These are phyloP conservation scores for Enteromius paludinosus DNA, from an alignment of 2,797 vertebrate genomes.

Conservation along the genomic window DNA sequence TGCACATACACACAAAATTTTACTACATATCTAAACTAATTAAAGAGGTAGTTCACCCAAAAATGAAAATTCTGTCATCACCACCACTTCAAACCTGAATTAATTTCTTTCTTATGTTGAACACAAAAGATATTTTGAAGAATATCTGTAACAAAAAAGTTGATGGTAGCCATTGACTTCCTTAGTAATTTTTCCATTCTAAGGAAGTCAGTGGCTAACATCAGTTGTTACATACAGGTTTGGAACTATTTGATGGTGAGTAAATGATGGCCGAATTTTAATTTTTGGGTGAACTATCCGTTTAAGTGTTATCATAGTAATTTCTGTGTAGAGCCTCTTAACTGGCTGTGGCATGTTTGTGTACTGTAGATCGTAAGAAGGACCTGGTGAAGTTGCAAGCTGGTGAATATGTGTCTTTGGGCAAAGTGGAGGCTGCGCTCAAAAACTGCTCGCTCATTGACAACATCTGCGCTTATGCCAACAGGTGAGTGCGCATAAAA, in stretches of 20 bases:
- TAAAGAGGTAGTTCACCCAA: not conserved
- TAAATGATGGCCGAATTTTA: not conserved
- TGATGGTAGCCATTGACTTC: not conserved
- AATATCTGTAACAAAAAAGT: not conserved
- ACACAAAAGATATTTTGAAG: not conserved
- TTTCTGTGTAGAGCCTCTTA: not conserved
- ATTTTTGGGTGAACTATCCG: not conserved
- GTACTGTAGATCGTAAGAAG: slow-evolving; percentile 91
- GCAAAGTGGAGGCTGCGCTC: slow-evolving; percentile 94
- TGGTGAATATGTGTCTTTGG: slow-evolving; percentile 97
- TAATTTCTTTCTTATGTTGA: not conserved
- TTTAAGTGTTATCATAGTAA: not conserved
- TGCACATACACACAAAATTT: too few species aligned
- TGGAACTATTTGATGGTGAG: not conserved
- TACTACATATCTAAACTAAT: not conserved
- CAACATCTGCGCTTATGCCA: slow-evolving; percentile 97
- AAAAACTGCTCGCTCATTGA: slow-evolving; percentile 94
- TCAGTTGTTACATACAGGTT: not conserved
- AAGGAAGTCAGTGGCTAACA: not conserved
- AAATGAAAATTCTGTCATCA: not conserved
- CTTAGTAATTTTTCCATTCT: not conserved
- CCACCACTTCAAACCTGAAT: not conserved
- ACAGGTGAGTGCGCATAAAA: slow-evolving; percentile 79
- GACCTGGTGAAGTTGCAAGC: slow-evolving; percentile 97
- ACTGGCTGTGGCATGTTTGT: not conserved